These are phyloP conservation scores for Cotesia congregata DNA, from an alignment of 2,888 invertebrate genomes.

Conservation along the genomic window DNA sequence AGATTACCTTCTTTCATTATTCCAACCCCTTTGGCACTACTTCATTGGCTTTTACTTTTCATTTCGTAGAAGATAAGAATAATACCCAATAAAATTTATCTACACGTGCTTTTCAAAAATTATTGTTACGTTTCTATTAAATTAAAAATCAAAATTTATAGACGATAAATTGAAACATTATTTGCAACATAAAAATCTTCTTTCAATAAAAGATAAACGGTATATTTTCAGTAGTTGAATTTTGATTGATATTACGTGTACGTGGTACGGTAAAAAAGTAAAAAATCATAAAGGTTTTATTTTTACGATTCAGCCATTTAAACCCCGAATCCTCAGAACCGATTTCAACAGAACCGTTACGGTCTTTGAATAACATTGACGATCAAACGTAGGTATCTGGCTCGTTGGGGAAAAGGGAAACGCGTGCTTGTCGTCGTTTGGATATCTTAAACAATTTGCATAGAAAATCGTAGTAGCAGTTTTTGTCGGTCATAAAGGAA, in stretches of 20 bases:
- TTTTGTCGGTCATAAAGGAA: constrained; percentile 59
- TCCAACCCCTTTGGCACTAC: constrained; percentile 39
- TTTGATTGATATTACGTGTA: background rate
- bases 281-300: constrained; percentile 2
- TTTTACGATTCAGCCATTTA: constrained; percentile 28
- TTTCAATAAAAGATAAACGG: background rate
- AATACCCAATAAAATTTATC: constrained; percentile 39
- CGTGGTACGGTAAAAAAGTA: background rate
- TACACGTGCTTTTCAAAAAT: background rate
- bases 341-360: background rate
- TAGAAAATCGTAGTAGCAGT: constrained; percentile 70
- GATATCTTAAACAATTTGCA: constrained; percentile 71
- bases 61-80: constrained; percentile 66
- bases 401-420: constrained; percentile 25
- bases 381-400: background rate
- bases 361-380: constrained; percentile 44
- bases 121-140: background rate
- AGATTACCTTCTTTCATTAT: constrained; percentile 33
- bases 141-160: constrained; percentile 10
- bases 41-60: constrained; percentile 46
- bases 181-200: background rate
- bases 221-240: background rate
- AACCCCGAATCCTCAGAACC: constrained; percentile 1
- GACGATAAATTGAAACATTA: constrained; percentile 21
- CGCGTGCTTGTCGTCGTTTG: constrained; percentile 48